Base-by-base conservation (phyloP, 2,113 vertebrate species). In the Columba livia region DNA sequence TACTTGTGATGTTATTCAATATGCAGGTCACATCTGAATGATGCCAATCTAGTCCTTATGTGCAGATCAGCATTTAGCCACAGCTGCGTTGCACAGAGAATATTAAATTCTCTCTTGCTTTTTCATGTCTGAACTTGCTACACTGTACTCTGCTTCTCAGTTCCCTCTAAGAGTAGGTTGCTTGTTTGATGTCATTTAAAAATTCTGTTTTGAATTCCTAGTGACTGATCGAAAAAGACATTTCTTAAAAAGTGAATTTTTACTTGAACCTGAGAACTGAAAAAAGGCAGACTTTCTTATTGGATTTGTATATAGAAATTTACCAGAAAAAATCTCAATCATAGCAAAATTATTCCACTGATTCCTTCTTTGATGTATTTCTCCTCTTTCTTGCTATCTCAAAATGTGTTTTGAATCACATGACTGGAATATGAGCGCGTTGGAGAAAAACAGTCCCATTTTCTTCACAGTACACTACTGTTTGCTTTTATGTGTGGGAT, bases 41-140 rank as follows among this genome's bases (percentile, higher is more conserved):
- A 81, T 71, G 58, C 57, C 94, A 85, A 97, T 91, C 91, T 91
- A 44, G 71, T 73, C 87, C 67, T 95, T 85, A 88, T 67, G 88
- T 85, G 85, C 74, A 91, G 89, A 95, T 88, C 85, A 85, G 74
- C 91, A 93, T 95, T 94, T 91, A 89, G 74, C 50, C 79, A 91
- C 89, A 96, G 89, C 78, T 97, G 93, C 29, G 4, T 38, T 85
- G 71, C 85, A 93, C 66, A 79, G 28, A 79, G 44, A 54, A 71
- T 67, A 72, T 89, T 75, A 91, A 29, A 91, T 69, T 88, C 40
- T 85, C 36, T 81, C 31, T 32, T 47, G n/a, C 25, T 69, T 94
- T 94, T 87, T 82, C 57, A 82, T 38, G 32, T 58, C 89, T 94
- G 74, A 77, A 79, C 65, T 91, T 91, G 50, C 54, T 79, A 50